Percentiles rank a stretch among this genome's conserved stretches.
Evolutionary conservation across 2,113 vertebrate species (phyloP).

Genomic region (Sciurus niger): DNA sequence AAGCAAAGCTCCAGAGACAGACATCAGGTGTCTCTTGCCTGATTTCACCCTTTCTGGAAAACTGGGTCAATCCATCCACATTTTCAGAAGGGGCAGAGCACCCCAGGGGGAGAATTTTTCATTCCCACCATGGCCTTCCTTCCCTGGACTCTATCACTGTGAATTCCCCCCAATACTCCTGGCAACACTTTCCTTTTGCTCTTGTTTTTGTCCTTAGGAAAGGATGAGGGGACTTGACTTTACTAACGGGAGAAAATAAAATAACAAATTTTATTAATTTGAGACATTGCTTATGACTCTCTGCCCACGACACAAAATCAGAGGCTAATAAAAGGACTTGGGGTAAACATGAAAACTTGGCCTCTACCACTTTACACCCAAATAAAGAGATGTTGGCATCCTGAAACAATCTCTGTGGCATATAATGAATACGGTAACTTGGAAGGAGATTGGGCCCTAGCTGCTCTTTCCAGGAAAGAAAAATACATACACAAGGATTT

Average conservation of each 20-base stretch:
- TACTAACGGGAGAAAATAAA: neutral
- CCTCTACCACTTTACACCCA: neutral
- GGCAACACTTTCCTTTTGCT: neutral
- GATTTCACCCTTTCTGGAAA: neutral
- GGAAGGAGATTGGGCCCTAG: fast-evolving
- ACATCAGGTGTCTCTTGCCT: neutral
- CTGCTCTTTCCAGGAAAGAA: neutral
- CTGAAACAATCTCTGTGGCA: neutral
- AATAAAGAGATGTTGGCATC: neutral
- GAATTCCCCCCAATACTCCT: neutral
- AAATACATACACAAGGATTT: neutral
- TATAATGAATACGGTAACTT: fast-evolving
- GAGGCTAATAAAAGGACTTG: neutral
- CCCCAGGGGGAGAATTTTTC: neutral
- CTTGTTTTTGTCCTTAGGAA: neutral
- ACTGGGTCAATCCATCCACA: neutral
- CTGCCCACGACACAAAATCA: neutral
- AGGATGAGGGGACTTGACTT: neutral
- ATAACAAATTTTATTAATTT: neutral
- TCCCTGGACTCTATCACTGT: neutral
- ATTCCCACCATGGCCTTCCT: neutral
- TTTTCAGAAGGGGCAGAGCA: neutral
- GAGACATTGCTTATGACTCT: neutral
- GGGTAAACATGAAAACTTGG: neutral
- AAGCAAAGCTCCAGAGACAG: neutral